Evolutionary conservation across 1,140 invertebrate species (phyloP).

Genomic region (Gryon sp.): DNA sequence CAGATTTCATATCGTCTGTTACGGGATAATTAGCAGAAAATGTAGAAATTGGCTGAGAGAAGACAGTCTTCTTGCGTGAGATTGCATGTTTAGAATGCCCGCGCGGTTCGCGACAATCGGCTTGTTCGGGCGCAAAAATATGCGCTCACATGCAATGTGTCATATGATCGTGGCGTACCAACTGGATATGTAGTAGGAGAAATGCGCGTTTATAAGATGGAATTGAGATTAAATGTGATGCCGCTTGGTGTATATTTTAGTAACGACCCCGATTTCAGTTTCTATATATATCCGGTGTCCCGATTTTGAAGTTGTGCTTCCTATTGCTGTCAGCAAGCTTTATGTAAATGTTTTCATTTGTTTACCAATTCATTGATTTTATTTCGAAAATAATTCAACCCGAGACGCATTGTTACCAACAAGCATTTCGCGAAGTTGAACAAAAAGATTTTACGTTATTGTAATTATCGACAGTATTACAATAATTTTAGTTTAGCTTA

Average conservation of each 20-base stretch:
- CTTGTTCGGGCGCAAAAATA: constrained; percentile 37
- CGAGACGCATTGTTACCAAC: no score
- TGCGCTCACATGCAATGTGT: constrained; percentile 39
- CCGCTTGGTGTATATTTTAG: constrained; percentile 79
- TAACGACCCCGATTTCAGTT: constrained; percentile 78
- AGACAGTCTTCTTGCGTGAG: no score
- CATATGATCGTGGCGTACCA: constrained; percentile 35
- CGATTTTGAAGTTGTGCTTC: constrained; percentile 73
- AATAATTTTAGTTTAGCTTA: no score
- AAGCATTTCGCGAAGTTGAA: no score
- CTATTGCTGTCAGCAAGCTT: constrained; percentile 68
- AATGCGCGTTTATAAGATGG: constrained; percentile 71
- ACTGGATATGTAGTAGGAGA: constrained; percentile 45
- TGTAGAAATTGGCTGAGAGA: no score
- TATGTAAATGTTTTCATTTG: constrained; percentile 66
- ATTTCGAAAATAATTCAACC: constrained; percentile 17
- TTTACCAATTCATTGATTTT: constrained; percentile 42
- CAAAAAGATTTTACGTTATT: no score
- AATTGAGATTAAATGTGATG: constrained; percentile 73
- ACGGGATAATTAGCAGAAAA: no score
- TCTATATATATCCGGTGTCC: constrained; percentile 78
- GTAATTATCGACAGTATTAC: no score
- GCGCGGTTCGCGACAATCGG: constrained; percentile 17
- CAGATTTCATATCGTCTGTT: no score
- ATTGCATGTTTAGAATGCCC: no score